phyloP scores from a whole-genome alignment of 2,113 vertebrate genomes.

The Synchiropus splendidus region DNA sequence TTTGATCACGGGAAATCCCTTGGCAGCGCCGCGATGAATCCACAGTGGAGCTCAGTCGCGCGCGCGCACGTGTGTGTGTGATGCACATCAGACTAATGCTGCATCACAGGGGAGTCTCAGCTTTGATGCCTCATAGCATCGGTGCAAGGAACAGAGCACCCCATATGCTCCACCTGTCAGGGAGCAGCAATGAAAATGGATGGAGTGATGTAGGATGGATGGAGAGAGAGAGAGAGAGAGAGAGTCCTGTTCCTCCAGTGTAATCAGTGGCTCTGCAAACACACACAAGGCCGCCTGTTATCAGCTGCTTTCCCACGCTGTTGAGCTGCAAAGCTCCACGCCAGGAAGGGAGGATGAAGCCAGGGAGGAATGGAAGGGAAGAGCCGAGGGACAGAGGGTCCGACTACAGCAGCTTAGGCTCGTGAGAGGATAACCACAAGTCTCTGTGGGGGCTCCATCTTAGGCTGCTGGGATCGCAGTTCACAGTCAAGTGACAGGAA shows the following conservation, averaged over 20 bases:
- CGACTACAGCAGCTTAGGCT: constrained; percentile 51
- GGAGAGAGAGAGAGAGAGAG: constrained; percentile 30
- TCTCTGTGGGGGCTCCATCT: constrained; percentile 43
- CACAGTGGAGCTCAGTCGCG: constrained; percentile 24
- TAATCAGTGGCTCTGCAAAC: constrained; percentile 52
- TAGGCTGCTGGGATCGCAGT: constrained; percentile 50
- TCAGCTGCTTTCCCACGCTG: constrained; percentile 66
- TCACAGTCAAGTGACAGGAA: constrained; percentile 23
- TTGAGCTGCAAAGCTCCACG: constrained; percentile 53
- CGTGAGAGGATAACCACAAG: constrained; percentile 58
- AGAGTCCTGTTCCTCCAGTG: constrained; percentile 45
- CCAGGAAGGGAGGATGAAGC: constrained; percentile 51
- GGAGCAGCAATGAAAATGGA: constrained; percentile 26
- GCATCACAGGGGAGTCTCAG: constrained; percentile 31
- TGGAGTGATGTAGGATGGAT: constrained; percentile 12
- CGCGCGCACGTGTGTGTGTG: constrained; percentile 12
- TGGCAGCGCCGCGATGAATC: constrained; percentile 48
- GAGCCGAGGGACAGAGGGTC: constrained; percentile 54
- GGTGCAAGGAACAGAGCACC: constrained; percentile 19
- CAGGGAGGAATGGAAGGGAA: constrained; percentile 47
- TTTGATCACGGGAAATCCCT: constrained; percentile 71
- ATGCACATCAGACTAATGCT: constrained; percentile 28
- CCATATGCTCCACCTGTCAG: constrained; percentile 24
- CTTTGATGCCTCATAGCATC: constrained; percentile 19
- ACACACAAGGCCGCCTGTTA: constrained; percentile 53